A percentile compares a stretch with the other conserved stretches of the same genome.
phyloP scores from a whole-genome alignment of 2,113 vertebrate genomes.

The Neolamprologus sp. region DNA sequence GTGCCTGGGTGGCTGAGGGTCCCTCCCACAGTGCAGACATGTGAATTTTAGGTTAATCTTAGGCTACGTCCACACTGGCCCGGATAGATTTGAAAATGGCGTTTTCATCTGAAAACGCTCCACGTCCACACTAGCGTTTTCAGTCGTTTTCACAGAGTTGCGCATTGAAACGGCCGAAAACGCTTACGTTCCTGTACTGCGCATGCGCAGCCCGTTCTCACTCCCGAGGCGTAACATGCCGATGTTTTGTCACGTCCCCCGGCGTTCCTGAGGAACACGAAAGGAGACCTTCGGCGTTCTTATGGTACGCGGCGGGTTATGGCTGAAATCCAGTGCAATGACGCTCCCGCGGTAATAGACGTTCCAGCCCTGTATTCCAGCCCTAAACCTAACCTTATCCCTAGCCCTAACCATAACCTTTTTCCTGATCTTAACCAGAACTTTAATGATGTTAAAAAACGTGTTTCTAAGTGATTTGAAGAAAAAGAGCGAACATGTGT shows the following conservation, averaged over 20 bases:
- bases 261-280: too few relatives aligned
- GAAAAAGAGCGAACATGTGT: too few relatives aligned
- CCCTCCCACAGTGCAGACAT: not conserved
- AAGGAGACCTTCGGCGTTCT: too few relatives aligned
- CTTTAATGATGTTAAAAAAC: too few relatives aligned
- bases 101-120: not conserved
- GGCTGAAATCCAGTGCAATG: too few relatives aligned
- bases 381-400: too few relatives aligned
- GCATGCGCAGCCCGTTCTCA: not conserved
- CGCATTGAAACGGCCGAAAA: accelerated
- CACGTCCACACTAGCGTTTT: accelerated
- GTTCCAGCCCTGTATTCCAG: too few relatives aligned
- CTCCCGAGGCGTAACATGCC: too few relatives aligned
- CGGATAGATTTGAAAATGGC: accelerated
- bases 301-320: too few relatives aligned
- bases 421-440: accelerated
- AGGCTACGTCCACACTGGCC: not conserved
- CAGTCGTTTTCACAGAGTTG: accelerated
- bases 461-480: too few relatives aligned
- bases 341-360: too few relatives aligned
- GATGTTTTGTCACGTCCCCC: accelerated
- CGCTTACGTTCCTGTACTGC: not conserved
- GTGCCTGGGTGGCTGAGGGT: not conserved
- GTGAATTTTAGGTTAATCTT: not conserved
- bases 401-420: too few relatives aligned